These are phyloP conservation scores for Nephila pilipes DNA, from an alignment of 1,140 invertebrate species.

Conservation along the genomic window DNA sequence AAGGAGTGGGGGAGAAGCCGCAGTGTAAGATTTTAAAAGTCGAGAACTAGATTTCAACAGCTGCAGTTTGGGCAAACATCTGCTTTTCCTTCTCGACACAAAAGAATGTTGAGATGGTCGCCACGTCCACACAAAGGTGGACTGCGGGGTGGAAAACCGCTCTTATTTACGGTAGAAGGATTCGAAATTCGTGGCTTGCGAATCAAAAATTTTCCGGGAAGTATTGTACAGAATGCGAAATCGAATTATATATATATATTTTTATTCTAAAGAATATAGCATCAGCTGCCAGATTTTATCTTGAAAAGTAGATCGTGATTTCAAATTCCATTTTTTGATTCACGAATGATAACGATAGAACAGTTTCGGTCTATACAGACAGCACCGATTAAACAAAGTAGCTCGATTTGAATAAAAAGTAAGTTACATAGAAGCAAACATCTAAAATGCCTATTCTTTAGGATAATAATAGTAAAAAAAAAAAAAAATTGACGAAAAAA, in stretches of 20 bases:
- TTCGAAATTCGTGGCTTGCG: background rate
- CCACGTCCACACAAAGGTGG: background rate
- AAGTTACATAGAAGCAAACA: too few species aligned
- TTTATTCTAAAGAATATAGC: background rate
- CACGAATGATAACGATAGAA: too few species aligned
- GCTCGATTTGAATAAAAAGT: too few species aligned
- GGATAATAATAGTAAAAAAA: too few species aligned
- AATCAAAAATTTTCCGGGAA: conserved; percentile 5
- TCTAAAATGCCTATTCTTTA: too few species aligned
- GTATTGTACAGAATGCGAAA: background rate
- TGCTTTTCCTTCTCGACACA: background rate
- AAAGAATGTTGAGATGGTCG: background rate
- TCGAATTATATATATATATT: too few species aligned
- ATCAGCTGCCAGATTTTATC: background rate
- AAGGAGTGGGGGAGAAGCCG: background rate
- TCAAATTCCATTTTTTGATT: too few species aligned
- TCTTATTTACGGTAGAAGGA: background rate
- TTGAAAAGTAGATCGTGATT: too few species aligned
- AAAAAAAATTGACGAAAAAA: too few species aligned
- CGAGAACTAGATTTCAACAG: background rate
- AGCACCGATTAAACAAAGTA: too few species aligned
- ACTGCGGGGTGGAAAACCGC: background rate
- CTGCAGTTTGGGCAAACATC: background rate
- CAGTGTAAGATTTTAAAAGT: background rate
- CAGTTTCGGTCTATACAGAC: too few species aligned